Base-by-base conservation (phyloP, 1,140 invertebrate genomes). In the Ceratosolen fusciceps region DNA sequence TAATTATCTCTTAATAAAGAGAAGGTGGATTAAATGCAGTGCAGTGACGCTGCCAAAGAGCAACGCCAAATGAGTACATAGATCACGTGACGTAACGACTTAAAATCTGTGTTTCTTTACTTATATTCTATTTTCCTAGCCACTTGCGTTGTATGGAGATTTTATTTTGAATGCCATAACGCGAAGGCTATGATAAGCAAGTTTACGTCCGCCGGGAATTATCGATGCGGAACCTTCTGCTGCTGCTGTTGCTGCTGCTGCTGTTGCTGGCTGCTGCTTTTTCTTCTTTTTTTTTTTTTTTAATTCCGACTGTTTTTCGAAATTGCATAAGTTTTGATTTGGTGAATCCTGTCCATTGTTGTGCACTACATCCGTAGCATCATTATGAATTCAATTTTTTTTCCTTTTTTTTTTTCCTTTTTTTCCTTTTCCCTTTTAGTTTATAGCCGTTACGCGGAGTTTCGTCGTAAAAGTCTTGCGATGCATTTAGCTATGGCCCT, bases 331-430 rank as follows among this genome's bases (percentile, higher is more conserved):
- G 56, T 8, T 16, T 29, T 54, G 34, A 60, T 60, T 74, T 43
- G n/a, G 58, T 31, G 71, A 58, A 58, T 74, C 71, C 71, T 74
- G 37, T 49, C 10, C 73, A 43, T 74, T n/a, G n/a, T n/a, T 62
- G 37, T 74, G 21, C 19, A 5, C 3, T 34, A 19, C 14, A 31
- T 77, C 29, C 49, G 29, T 43, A 34, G 31, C 16, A 12, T n/a
- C 49, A n/a, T 26, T 60, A 39, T 47, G 31, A 34, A 54, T 72
- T 34, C 34, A 37, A 37, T 60, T 60, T 26, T 54, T 37, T 37
- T 52, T 24, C 21, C 29, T 29, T 29, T 26, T 34, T 7, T 37
- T 26, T 56, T 74, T 34, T 21, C 26, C 10, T 74, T 19, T 56
- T 60, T 76, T 52, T 31, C 10, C 24, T 62, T 39, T 68, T 68